Percentiles rank a stretch among this genome's conserved stretches.
phyloP scores from a whole-genome alignment of 2,797 vertebrate genomes.

The Arnoldichthys spilopterus region DNA sequence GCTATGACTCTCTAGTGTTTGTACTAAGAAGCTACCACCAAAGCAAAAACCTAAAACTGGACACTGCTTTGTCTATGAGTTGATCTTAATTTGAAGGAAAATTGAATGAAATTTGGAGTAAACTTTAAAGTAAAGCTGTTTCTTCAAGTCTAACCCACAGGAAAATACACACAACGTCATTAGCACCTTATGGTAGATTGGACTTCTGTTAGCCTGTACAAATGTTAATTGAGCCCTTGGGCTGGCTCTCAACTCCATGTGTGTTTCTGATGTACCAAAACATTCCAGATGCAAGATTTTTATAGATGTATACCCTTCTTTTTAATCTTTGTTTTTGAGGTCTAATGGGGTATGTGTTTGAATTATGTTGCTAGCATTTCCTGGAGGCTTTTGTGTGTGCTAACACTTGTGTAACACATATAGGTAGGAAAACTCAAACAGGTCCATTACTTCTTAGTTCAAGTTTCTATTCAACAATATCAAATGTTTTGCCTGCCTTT shows the following conservation, averaged over 20 bases:
- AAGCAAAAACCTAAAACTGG: not conserved
- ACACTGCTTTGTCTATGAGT: not conserved
- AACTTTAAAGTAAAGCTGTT: not conserved
- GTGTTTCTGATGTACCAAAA: not conserved
- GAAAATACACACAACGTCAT: not conserved
- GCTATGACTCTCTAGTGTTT: not conserved
- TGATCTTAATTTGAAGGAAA: not conserved
- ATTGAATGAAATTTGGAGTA: not conserved
- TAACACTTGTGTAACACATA: constrained; percentile 3
- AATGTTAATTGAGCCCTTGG: constrained; percentile 7
- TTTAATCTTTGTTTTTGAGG: not conserved
- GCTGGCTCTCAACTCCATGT: not conserved
- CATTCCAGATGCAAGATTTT: constrained; percentile 2
- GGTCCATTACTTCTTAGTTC: not conserved
- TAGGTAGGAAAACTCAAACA: not conserved
- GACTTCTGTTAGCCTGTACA: not conserved
- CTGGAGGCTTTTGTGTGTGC: constrained; percentile 2
- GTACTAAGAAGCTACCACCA: not conserved
- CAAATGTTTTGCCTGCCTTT: not conserved
- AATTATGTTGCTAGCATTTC: constrained; percentile 2
- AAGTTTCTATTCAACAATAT: not conserved
- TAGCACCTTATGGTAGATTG: not conserved
- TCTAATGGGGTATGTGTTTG: not conserved
- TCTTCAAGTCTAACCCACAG: not conserved
- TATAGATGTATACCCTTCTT: constrained; percentile 8